A percentile compares a stretch with the other conserved stretches of the same genome.
phyloP scores from a whole-genome alignment of 2,113 vertebrate genomes.

The Aspidoscelis tigris region DNA sequence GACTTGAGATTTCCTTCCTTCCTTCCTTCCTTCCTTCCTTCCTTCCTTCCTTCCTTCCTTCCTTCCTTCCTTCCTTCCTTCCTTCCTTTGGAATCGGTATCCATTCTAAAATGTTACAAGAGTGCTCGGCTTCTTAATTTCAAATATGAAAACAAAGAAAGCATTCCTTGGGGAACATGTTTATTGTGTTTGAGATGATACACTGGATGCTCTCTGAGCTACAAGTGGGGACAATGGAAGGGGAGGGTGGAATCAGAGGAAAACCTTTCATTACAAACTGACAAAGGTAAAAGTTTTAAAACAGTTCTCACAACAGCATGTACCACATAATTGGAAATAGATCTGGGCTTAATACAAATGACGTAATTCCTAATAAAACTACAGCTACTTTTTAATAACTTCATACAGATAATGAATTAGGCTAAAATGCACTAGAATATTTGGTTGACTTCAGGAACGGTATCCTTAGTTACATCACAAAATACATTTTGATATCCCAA shows the following conservation, averaged over 20 bases:
- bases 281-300: conserved; percentile 90
- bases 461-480: conserved; percentile 96
- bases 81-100: background rate
- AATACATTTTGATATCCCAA: conserved; percentile 97
- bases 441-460: conserved; percentile 95
- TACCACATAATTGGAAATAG: conserved; percentile 92
- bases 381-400: conserved; percentile 88
- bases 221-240: conserved; percentile 75
- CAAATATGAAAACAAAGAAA: conserved; percentile 82
- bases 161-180: conserved; percentile 86
- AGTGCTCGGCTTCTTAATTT: conserved; percentile 69
- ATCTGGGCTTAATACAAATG: conserved; percentile 92
- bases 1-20: background rate
- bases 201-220: conserved; percentile 92
- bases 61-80: conserved; percentile 12
- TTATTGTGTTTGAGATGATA: conserved; percentile 94
- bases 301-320: conserved; percentile 94
- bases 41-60: conserved; percentile 4
- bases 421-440: conserved; percentile 97
- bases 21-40: conserved; percentile 36
- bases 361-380: conserved; percentile 91
- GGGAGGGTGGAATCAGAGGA: conserved; percentile 67
- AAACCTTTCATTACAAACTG: conserved; percentile 94
- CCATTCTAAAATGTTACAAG: conserved; percentile 64
- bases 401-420: conserved; percentile 96